phyloP scores from a whole-genome alignment of 2,797 vertebrate genomes.

The Takifugu rubripes region DNA sequence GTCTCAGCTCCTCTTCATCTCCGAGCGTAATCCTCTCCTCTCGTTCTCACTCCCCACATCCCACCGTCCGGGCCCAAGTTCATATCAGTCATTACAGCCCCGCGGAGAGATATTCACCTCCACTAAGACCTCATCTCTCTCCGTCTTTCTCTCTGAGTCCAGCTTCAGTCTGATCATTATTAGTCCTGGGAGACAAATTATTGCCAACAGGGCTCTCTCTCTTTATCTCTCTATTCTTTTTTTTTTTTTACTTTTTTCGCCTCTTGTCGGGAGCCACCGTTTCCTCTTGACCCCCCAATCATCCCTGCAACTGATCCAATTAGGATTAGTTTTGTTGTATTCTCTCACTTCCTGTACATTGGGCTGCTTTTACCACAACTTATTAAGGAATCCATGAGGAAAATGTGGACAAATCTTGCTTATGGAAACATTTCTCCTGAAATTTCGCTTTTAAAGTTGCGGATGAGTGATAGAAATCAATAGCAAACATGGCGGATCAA shows the following conservation, averaged over 20 bases:
- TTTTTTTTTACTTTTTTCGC: not conserved
- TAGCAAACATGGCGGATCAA: too few relatives aligned
- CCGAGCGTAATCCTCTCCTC: not conserved
- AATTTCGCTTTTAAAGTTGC: too few relatives aligned
- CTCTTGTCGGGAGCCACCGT: constrained; percentile 11
- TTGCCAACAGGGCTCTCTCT: constrained; percentile 31
- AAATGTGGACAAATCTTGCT: too few relatives aligned
- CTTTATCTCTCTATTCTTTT: constrained; percentile 12
- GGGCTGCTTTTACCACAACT: not conserved
- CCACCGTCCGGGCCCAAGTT: constrained; percentile 59
- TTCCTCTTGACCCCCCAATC: constrained; percentile 15
- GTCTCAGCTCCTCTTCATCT: constrained; percentile 5
- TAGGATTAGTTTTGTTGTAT: not conserved
- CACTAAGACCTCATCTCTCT: constrained; percentile 59
- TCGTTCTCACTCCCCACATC: constrained; percentile 12
- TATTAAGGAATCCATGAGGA: too few relatives aligned
- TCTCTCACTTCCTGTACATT: not conserved
- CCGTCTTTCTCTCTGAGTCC: constrained; percentile 30
- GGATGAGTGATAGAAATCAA: too few relatives aligned
- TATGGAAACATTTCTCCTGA: too few relatives aligned
- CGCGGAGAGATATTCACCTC: constrained; percentile 68
- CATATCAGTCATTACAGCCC: constrained; percentile 55
- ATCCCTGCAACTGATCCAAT: too few relatives aligned
- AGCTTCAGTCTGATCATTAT: constrained; percentile 52
- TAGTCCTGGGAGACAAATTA: constrained; percentile 53